Evolutionary conservation across 2,113 vertebrate genomes (phyloP).

Genomic region (Aphyosemion australe): DNA sequence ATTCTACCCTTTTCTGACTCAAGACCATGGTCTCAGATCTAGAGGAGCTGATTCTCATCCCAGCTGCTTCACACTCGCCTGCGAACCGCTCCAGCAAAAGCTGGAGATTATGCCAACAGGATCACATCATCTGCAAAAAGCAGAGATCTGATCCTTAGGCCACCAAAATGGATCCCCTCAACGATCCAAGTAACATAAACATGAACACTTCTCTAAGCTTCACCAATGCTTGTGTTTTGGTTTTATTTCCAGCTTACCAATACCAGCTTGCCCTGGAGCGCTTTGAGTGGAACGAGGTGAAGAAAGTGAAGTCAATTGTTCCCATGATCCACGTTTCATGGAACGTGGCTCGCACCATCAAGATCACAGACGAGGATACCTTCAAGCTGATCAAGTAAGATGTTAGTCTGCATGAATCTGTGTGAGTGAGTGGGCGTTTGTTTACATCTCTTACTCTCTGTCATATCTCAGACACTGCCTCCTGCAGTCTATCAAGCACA

Average conservation of each 20-base stretch:
- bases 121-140: too few species aligned
- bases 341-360: slow-evolving; percentile 90
- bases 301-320: slow-evolving; percentile 94
- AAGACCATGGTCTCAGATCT: too few species aligned
- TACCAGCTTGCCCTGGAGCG: slow-evolving; percentile 93
- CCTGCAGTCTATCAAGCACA: slow-evolving; percentile 90
- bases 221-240: slow-evolving; percentile 1
- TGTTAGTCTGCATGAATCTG: neutral
- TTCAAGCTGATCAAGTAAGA: slow-evolving; percentile 92
- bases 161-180: too few species aligned
- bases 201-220: too few species aligned
- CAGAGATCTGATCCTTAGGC: too few species aligned
- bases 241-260: slow-evolving; percentile 83
- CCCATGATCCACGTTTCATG: slow-evolving; percentile 95
- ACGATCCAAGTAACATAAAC: too few species aligned
- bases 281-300: slow-evolving; percentile 91
- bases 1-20: too few species aligned
- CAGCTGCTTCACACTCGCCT: too few species aligned
- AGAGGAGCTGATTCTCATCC: too few species aligned
- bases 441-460: neutral
- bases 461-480: slow-evolving; percentile 84
- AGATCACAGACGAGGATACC: slow-evolving; percentile 85
- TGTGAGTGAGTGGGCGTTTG: neutral
- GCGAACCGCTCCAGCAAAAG: too few species aligned
- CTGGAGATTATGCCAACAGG: too few species aligned